Evolutionary conservation across 2,888 invertebrate species (phyloP).

Genomic region (Ditula angustiorana): DNA sequence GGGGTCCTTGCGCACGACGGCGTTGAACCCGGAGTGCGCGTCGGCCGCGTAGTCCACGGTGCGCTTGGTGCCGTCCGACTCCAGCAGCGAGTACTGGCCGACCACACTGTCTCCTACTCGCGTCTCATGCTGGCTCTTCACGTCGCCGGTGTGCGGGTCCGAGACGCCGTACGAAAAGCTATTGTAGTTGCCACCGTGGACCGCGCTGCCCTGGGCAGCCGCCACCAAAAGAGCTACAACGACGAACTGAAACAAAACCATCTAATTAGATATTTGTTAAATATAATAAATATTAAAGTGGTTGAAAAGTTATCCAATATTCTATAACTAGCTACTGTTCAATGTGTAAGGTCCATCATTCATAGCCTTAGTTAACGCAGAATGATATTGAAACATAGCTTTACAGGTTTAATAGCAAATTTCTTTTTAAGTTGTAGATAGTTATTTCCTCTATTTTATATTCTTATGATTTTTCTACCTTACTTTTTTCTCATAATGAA

Average conservation of each 20-base stretch:
- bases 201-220: constrained; percentile 72
- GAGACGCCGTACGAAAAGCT: constrained; percentile 80
- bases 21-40: constrained; percentile 63
- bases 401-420: too few relatives aligned
- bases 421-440: too few relatives aligned
- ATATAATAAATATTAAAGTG: not conserved
- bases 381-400: too few relatives aligned
- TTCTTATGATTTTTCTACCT: not conserved
- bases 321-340: not conserved
- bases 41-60: constrained; percentile 68
- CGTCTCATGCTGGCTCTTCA: constrained; percentile 86
- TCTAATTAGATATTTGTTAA: not conserved
- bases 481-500: not conserved
- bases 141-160: constrained; percentile 80
- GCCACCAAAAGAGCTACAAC: constrained; percentile 76
- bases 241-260: constrained; percentile 64
- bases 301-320: not conserved
- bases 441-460: too few relatives aligned
- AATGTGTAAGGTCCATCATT: too few relatives aligned
- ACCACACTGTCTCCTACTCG: constrained; percentile 82
- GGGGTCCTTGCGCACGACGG: constrained; percentile 63
- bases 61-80: constrained; percentile 66
- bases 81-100: constrained; percentile 65
- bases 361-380: too few relatives aligned
- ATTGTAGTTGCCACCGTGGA: constrained; percentile 72